Evolutionary conservation across 1,140 invertebrate species (phyloP).

Genomic region (Drosophila seguyi): DNA sequence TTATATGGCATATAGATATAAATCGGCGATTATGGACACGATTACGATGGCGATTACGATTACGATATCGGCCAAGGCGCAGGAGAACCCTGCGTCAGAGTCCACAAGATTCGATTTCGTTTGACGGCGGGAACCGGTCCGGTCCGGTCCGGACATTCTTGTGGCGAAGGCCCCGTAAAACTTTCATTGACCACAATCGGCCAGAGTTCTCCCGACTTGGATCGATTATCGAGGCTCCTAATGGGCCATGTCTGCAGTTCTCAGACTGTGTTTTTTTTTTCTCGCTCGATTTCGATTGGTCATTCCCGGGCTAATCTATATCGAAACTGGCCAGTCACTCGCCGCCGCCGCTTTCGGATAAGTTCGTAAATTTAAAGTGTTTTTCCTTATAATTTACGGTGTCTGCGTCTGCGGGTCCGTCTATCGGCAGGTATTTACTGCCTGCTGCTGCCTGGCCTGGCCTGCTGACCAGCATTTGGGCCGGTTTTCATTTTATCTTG

Average conservation of each 20-base stretch:
- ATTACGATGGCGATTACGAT: conserved; percentile 1
- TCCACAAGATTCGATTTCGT: conserved; percentile 2
- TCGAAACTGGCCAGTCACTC: conserved; percentile 35
- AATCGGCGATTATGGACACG: conserved; percentile 9
- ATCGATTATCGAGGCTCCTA: conserved; percentile 15
- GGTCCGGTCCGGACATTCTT: conserved; percentile 2
- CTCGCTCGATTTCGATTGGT: conserved; percentile 12
- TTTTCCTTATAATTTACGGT: conserved; percentile 21
- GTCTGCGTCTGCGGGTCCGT: conserved; percentile 35
- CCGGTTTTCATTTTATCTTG: conserved; percentile 19
- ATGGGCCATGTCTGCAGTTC: conserved; percentile 37
- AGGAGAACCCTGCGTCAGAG: conserved; percentile 12
- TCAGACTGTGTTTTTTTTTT: conserved; percentile 5
- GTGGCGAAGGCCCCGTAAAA: conserved; percentile 16
- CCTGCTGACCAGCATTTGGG: conserved; percentile 16
- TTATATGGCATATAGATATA: conserved; percentile 14
- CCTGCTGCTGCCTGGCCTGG: background rate
- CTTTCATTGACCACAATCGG: conserved; percentile 26
- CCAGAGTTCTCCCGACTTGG: background rate
- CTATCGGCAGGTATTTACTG: conserved; percentile 45
- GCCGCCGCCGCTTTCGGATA: conserved; percentile 28
- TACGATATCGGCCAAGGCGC: conserved; percentile 16
- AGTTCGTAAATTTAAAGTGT: conserved; percentile 24
- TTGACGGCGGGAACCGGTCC: background rate
- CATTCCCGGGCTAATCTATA: conserved; percentile 29